Conservation (phyloP, 2,888 invertebrate species). For the Melikaiella ostensackeni region DNA sequence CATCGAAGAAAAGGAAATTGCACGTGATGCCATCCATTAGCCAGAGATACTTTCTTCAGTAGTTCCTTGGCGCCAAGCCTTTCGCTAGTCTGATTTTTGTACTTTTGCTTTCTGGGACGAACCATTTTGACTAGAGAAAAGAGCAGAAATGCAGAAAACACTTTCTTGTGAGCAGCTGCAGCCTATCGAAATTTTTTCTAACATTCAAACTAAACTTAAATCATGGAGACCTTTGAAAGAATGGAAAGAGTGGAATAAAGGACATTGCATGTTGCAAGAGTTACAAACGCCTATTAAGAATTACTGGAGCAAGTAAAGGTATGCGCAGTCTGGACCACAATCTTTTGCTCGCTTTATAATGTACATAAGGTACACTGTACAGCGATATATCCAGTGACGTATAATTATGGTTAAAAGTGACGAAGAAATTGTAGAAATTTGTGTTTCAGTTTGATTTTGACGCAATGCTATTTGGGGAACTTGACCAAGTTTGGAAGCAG, state of each 20-base stretch:
- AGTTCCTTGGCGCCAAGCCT: constrained; percentile 13
- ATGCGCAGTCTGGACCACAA: constrained; percentile 20
- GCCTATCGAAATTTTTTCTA: neutral
- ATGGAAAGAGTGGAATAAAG: constrained; percentile 11
- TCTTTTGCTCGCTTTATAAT: constrained; percentile 17
- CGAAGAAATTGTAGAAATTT: neutral
- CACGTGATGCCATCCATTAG: constrained; percentile 12
- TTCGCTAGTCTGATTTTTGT: constrained; percentile 7
- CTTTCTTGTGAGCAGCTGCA: no score
- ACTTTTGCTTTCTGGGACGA: constrained; percentile 8
- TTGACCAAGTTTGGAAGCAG: constrained; percentile 37
- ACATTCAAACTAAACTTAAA: neutral
- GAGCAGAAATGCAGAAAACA: no score
- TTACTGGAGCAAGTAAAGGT: constrained; percentile 35
- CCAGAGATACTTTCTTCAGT: constrained; percentile 1
- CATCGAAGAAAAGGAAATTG: neutral
- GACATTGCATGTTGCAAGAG: constrained; percentile 1
- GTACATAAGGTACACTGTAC: constrained; percentile 9
- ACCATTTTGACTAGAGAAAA: no score
- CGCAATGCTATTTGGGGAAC: constrained; percentile 33
- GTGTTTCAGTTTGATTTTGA: constrained; percentile 11
- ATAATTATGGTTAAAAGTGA: no score
- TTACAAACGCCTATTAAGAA: neutral
- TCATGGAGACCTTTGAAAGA: neutral
- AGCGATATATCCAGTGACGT: neutral